Evolutionary conservation across 37 sponge, comb jelly and placozoan species (phyloP).

Genomic region (Theonella swinhoei): DNA sequence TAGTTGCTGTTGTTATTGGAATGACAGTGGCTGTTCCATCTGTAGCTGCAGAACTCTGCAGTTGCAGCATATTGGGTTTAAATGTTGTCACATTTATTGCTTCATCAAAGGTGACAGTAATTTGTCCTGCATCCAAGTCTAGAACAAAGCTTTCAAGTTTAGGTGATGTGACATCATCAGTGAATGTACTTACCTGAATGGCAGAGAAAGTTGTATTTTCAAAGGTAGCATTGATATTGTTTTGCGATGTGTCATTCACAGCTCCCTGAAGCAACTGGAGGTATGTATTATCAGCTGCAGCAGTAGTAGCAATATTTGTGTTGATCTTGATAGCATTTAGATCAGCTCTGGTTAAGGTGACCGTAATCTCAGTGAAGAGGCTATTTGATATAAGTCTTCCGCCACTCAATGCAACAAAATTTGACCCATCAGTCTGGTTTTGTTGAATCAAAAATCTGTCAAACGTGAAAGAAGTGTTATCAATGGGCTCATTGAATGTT

Average conservation of each 20-base stretch:
- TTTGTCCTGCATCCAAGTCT: slow-evolving; percentile 66
- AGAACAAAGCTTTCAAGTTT: slow-evolving; percentile 50
- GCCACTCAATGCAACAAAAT: slow-evolving; percentile 22
- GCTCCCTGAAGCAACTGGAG: slow-evolving; percentile 55
- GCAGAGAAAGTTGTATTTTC: slow-evolving; percentile 32
- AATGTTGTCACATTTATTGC: slow-evolving; percentile 64
- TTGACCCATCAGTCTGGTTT: slow-evolving; percentile 14
- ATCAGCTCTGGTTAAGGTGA: slow-evolving; percentile 44
- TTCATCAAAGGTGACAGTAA: slow-evolving; percentile 72
- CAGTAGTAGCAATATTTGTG: slow-evolving; percentile 45
- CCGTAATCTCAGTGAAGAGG: slow-evolving; percentile 26
- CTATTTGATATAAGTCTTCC: slow-evolving; percentile 3
- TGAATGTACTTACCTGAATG: slow-evolving; percentile 35
- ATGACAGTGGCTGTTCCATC: slow-evolving; percentile 7
- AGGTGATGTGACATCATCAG: slow-evolving; percentile 63
- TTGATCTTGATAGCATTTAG: slow-evolving; percentile 77
- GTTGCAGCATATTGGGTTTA: slow-evolving; percentile 33
- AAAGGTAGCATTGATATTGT: slow-evolving; percentile 34
- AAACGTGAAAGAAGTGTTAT: slow-evolving; percentile 11
- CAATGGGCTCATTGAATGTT: slow-evolving; percentile 75
- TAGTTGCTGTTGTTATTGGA: not conserved
- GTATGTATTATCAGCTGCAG: slow-evolving; percentile 33
- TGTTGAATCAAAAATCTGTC: slow-evolving; percentile 26
- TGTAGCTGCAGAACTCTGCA: slow-evolving; percentile 37
- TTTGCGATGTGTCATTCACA: slow-evolving; percentile 58